Base-by-base conservation (phyloP, 64 coral and sea anemone species). In the Trachythela sp. region DNA sequence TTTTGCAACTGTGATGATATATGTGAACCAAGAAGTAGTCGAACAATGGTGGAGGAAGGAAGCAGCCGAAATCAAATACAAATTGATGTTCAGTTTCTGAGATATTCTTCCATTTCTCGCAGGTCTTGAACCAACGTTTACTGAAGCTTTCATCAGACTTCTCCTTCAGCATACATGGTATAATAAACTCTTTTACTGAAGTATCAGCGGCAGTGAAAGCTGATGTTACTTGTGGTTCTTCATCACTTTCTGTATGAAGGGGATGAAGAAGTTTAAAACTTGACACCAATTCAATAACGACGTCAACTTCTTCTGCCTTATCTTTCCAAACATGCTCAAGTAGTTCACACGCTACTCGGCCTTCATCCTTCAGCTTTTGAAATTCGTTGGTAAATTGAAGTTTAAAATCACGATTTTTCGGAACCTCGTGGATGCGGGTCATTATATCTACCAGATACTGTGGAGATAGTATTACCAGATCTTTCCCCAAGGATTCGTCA, bases 391-490 rank as follows among this genome's bases (percentile, higher is more conserved):
- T 40, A 29, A 92, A 85, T 39, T 52, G 54, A 30, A 86, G 90
- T 22, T 89, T 77, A 48, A 92, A 40, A 58, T 83, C 86, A 36
- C 52, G 26, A 37, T 83, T 85, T 9, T 86, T 72, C 68, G 90
- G 90, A 86, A 89, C 85, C 26, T 94, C 90, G 43, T 89, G 87
- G 85, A 94, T 88, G 37, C 67, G 42, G 36, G 93, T 94, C 90
- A 94, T 94, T 10, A 91, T 80, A 51, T 91, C 89, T n/a, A 91
- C 89, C 38, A 91, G 59, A n/a, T 85, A 85, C 40, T 91, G 89
- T 0, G 89, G 89, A 42, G 84, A 40, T 3, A 91, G 41, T 15
- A 91, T 54, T 6, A 91, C 89, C 2, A 71, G 58, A 56, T 91
- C 84, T 84, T 86, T 91, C 27, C 88, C 88, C 48, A 90, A 54